Evolutionary conservation across 1,140 invertebrate species (phyloP), one percentile per base, ranked within the genome.

Genomic region (Zaprionus ghesquierei): DNA sequence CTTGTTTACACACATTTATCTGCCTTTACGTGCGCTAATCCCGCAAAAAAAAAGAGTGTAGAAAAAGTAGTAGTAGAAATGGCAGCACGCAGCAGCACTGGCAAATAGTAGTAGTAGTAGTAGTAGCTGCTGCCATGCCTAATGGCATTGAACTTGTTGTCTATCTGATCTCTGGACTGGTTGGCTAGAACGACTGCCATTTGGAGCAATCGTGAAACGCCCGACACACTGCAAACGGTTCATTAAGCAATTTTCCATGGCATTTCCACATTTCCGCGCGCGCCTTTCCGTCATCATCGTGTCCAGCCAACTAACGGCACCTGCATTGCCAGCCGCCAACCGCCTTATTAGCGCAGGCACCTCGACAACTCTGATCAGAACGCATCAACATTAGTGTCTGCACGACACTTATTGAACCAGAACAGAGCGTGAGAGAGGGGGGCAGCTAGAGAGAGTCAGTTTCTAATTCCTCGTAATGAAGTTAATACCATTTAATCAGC

Each of bases 231-330:
- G 50, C 51, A 63, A 87, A 87, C 79, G 84, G 79, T 79, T 79
- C 79, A 89, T 87, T 82, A 79, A 89, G 72, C 82, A 87, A 87
- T 87, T 89, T 87, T 87, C 82, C 74, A 58, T 79, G 66, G 79
- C 79, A 87, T 77, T 20, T 44, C 79, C 75, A 60, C 56, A 68
- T 68, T 56, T 69, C 56, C 73, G 72, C 59, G 68, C 79, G n/a
- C n/a, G 65, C 13, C 75, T 78, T 77, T 81, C 63, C 44, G 72
- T 81, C 73, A 72, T 74, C 56, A 75, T 63, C 46, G 53, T 77
- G 49, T 23, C 29, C 9, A 55, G 33, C 61, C 64, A 44, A 29
- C 54, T 87, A 87, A 82, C 82, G 84, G 82, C 75, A 82, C 69
- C 59, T 82, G 82, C 81, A 86, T 75, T 61, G 41, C 63, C 56